These are phyloP conservation scores for Leucozona laternaria DNA, from an alignment of 2,888 invertebrate genomes.

Conservation along the genomic window DNA sequence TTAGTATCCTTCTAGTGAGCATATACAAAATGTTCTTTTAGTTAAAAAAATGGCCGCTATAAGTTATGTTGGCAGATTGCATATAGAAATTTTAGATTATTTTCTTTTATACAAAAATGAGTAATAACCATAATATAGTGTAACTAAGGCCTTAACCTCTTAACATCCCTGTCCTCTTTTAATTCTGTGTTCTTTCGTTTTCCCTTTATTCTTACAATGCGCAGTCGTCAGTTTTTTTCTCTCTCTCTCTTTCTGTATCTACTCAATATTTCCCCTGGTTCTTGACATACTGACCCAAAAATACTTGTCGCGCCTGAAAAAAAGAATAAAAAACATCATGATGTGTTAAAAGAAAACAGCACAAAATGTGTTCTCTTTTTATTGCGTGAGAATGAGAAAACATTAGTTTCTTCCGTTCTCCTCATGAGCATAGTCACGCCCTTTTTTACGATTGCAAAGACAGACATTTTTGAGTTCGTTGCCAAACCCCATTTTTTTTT, in stretches of 20 bases:
- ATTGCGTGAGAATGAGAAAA: slow-evolving; percentile 5
- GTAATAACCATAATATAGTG: no score
- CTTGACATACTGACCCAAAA: slow-evolving; percentile 74
- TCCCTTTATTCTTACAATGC: not conserved
- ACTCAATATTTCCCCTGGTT: slow-evolving; percentile 28
- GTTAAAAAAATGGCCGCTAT: no score
- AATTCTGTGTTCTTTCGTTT: not conserved
- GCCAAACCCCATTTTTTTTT: slow-evolving; percentile 39
- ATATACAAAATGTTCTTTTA: no score
- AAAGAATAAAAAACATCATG: slow-evolving; percentile 22
- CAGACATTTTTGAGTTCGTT: slow-evolving; percentile 7
- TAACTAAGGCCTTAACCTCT: not conserved
- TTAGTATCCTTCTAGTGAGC: no score
- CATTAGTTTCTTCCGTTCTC: not conserved
- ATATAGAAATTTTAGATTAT: no score
- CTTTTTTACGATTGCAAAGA: not conserved
- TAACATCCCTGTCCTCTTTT: slow-evolving; percentile 9
- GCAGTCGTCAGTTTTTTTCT: not conserved
- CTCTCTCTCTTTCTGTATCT: not conserved
- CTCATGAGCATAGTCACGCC: slow-evolving; percentile 25
- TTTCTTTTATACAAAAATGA: no score
- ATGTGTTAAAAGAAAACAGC: slow-evolving; percentile 33
- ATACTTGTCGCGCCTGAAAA: slow-evolving; percentile 28
- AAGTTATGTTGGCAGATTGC: no score
- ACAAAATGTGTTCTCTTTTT: not conserved